phyloP scores from a whole-genome alignment of 1,140 invertebrate species.

The Brachionus rotundiformis region DNA sequence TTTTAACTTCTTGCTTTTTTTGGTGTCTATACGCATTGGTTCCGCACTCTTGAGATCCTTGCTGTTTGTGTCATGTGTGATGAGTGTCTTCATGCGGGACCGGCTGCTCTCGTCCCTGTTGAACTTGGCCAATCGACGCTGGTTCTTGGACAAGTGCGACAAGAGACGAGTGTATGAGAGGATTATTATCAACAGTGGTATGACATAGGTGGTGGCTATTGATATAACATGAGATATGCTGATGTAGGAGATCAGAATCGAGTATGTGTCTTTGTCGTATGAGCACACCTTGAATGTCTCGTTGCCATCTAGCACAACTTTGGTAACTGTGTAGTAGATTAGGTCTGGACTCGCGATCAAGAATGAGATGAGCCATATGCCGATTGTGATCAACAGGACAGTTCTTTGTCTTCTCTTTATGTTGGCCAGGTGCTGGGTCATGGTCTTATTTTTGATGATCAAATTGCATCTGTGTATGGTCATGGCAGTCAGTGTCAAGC shows the following conservation, averaged over 20 bases:
- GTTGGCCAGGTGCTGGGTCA: not conserved
- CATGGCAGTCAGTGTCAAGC: constrained; percentile 47
- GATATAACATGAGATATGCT: constrained; percentile 42
- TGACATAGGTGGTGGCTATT: constrained; percentile 45
- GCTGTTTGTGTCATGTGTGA: not conserved
- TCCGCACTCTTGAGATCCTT: not conserved
- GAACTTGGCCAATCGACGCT: constrained; percentile 38
- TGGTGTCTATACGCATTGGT: not conserved
- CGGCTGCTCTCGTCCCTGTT: not conserved
- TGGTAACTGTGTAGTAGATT: constrained; percentile 30
- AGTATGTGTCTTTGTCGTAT: constrained; percentile 8
- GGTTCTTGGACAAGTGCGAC: constrained; percentile 40
- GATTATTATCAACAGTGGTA: constrained; percentile 37
- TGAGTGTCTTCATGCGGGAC: not conserved
- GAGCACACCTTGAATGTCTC: constrained; percentile 25
- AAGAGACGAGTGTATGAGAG: constrained; percentile 32
- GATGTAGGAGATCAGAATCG: constrained; percentile 17
- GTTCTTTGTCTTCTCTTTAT: constrained; percentile 21
- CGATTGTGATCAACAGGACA: constrained; percentile 8
- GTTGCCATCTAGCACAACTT: not conserved
- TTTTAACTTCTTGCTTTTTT: not conserved
- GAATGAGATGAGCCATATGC: constrained; percentile 32
- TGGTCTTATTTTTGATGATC: constrained; percentile 45
- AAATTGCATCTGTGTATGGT: constrained; percentile 48
- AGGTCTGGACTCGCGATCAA: constrained; percentile 34